A percentile compares a stretch with the other conserved stretches of the same genome.
Evolutionary conservation across 1,140 invertebrate species (phyloP).

Genomic region (Orussus abietinus): DNA sequence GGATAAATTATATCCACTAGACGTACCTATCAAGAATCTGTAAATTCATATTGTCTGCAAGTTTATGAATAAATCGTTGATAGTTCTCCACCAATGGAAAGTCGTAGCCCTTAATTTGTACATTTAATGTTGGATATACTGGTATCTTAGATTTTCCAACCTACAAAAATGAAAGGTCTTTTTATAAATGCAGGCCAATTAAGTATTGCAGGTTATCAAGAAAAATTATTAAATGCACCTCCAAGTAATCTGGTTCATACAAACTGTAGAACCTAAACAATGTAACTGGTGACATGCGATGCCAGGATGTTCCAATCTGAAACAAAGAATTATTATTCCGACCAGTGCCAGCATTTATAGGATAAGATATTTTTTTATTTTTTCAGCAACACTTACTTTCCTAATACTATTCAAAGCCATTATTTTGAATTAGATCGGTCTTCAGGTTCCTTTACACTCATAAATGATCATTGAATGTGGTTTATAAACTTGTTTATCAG

Average conservation of each 20-base stretch:
- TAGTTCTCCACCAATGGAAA: slow-evolving; percentile 76
- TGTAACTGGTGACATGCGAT: neutral
- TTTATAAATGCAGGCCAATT: slow-evolving; percentile 6
- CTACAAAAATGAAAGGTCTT: slow-evolving; percentile 42
- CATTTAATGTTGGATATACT: slow-evolving; percentile 68
- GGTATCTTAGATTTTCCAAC: slow-evolving; percentile 64
- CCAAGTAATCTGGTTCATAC: slow-evolving; percentile 58
- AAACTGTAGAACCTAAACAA: slow-evolving; percentile 31
- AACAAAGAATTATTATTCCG: no score
- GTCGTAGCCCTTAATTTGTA: slow-evolving; percentile 79
- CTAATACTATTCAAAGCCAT: no score
- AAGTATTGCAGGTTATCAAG: slow-evolving; percentile 1
- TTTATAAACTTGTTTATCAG: no score
- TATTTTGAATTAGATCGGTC: no score
- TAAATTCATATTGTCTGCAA: slow-evolving; percentile 61
- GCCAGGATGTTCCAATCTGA: no score
- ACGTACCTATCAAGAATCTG: slow-evolving; percentile 11
- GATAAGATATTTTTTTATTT: no score
- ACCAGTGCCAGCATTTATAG: no score
- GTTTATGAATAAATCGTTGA: slow-evolving; percentile 70
- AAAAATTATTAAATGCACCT: slow-evolving; percentile 37
- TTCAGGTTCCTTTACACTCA: no score
- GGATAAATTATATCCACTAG: slow-evolving; percentile 5
- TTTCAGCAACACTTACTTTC: no score
- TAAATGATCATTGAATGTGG: no score